phyloP scores from a whole-genome alignment of 2,888 invertebrate genomes.

The Agrotis ipsilon region DNA sequence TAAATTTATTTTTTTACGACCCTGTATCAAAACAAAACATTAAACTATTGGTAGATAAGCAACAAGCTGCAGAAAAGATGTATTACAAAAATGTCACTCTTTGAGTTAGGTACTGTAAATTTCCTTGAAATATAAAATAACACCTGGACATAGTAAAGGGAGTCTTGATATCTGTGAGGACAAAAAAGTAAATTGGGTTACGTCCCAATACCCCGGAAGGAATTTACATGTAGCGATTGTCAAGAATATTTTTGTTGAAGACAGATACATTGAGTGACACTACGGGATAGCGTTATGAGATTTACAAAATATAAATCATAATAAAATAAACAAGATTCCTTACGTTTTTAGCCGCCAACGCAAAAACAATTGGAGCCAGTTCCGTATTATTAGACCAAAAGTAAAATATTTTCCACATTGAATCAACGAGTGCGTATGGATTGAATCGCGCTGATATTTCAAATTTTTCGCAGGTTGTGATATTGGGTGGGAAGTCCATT shows the following conservation, averaged over 20 bases:
- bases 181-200: constrained; percentile 54
- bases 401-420: constrained; percentile 85
- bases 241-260: constrained; percentile 24
- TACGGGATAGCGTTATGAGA: background rate
- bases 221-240: constrained; percentile 30
- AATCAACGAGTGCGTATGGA: constrained; percentile 77
- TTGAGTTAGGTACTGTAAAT: background rate
- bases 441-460: constrained; percentile 79
- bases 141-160: constrained; percentile 25
- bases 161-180: constrained; percentile 25
- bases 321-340: constrained; percentile 35
- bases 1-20: background rate
- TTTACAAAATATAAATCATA: constrained; percentile 1
- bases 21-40: background rate
- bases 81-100: constrained; percentile 3
- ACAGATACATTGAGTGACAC: constrained; percentile 4
- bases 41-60: background rate
- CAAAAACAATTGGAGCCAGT: constrained; percentile 78
- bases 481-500: constrained; percentile 39
- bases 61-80: constrained; percentile 17
- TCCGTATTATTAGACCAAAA: constrained; percentile 82
- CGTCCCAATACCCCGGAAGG: constrained; percentile 43
- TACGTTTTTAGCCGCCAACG: constrained; percentile 78
- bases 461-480: constrained; percentile 83
- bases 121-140: constrained; percentile 30